Conservation (phyloP, 2,888 invertebrate genomes). For the Oeneis ivallda region DNA sequence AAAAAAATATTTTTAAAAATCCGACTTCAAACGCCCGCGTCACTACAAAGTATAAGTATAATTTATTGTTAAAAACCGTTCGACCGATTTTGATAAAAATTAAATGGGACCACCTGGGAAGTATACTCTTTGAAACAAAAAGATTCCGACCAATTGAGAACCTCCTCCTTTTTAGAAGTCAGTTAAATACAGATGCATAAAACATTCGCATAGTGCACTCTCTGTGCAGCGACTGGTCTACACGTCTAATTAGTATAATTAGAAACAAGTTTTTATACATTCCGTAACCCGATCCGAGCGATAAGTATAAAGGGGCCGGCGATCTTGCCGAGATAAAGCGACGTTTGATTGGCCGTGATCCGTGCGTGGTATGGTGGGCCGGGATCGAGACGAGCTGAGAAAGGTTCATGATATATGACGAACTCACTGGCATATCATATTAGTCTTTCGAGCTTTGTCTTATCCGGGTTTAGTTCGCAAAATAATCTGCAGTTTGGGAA, state of each 20-base stretch:
- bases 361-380: slow-evolving; percentile 39
- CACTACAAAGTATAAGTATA: no score
- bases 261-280: slow-evolving; percentile 66
- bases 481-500: no score
- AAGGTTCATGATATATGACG: not conserved
- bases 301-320: slow-evolving; percentile 53
- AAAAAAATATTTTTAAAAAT: no score
- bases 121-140: no score
- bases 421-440: no score
- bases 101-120: no score
- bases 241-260: slow-evolving; percentile 70
- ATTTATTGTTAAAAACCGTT: no score
- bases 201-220: slow-evolving; percentile 24
- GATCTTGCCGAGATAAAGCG: slow-evolving; percentile 50
- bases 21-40: no score
- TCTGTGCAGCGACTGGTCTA: slow-evolving; percentile 34
- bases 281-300: slow-evolving; percentile 59
- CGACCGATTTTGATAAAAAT: no score
- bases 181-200: not conserved
- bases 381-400: slow-evolving; percentile 18
- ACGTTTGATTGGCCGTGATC: slow-evolving; percentile 45
- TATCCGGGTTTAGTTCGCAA: not conserved
- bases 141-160: no score
- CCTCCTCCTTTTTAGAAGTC: no score
- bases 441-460: no score